Evolutionary conservation across 2,888 invertebrate genomes (phyloP).

Genomic region (Taphrorychus bicolor): DNA sequence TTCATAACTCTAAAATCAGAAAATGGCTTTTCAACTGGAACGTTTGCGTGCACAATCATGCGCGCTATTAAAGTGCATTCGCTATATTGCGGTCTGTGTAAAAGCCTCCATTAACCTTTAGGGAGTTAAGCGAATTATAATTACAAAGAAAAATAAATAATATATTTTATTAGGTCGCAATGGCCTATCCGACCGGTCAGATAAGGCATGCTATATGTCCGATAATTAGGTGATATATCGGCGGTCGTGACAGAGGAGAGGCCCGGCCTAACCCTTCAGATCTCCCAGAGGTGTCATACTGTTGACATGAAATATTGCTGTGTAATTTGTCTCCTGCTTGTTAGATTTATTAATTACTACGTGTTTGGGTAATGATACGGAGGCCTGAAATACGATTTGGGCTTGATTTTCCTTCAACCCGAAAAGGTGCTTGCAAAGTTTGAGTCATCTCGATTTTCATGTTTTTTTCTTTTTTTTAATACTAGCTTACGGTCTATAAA

Average conservation of each 20-base stretch:
- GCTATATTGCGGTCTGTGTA: no score
- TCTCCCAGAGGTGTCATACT: slow-evolving; percentile 53
- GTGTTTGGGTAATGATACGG: slow-evolving; percentile 24
- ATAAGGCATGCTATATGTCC: slow-evolving; percentile 37
- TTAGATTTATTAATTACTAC: slow-evolving; percentile 58
- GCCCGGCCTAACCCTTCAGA: slow-evolving; percentile 52
- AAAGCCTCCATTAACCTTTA: no score
- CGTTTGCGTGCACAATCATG: neutral
- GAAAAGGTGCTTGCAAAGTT: neutral
- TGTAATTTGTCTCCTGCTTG: slow-evolving; percentile 52
- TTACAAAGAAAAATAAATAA: slow-evolving; percentile 1
- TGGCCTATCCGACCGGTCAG: slow-evolving; percentile 10
- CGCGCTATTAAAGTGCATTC: neutral
- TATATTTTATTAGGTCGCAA: slow-evolving; percentile 18
- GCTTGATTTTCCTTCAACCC: neutral
- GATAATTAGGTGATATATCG: slow-evolving; percentile 42
- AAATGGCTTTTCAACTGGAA: neutral
- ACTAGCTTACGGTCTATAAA: no score
- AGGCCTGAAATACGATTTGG: neutral
- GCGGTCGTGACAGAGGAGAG: slow-evolving; percentile 33
- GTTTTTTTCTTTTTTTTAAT: no score
- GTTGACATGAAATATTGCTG: slow-evolving; percentile 55
- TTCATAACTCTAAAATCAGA: neutral
- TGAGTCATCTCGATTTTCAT: no score
- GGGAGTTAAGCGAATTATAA: neutral